Evolutionary conservation across 2,888 invertebrate species (phyloP).

Genomic region (Sclerodermus sp.): DNA sequence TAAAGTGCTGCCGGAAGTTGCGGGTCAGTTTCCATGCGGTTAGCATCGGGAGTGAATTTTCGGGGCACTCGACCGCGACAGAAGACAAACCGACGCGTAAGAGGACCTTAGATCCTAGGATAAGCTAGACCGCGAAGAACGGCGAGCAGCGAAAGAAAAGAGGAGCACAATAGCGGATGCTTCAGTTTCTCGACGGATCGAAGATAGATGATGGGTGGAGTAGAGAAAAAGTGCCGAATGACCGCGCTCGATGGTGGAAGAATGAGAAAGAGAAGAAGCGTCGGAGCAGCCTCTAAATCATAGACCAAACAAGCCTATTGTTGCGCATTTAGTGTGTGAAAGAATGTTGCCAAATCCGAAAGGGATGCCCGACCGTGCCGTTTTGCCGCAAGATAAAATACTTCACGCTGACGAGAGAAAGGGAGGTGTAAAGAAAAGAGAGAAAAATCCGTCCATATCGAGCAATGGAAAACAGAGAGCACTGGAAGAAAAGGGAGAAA

Average conservation of each 20-base stretch:
- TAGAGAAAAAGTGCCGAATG: slow-evolving; percentile 20
- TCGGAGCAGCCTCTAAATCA: slow-evolving; percentile 47
- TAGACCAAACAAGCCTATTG: slow-evolving; percentile 54
- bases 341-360: slow-evolving; percentile 51
- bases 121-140: background rate
- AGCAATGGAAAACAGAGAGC: slow-evolving; percentile 17
- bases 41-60: background rate
- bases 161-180: slow-evolving; percentile 22
- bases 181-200: slow-evolving; percentile 34
- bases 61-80: slow-evolving; percentile 1
- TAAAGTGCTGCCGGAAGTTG: slow-evolving; percentile 4
- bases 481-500: slow-evolving; percentile 14
- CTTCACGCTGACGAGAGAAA: slow-evolving; percentile 8
- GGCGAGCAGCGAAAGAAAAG: slow-evolving; percentile 8
- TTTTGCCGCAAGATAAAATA: background rate
- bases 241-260: slow-evolving; percentile 21
- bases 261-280: slow-evolving; percentile 29
- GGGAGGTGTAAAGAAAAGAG: slow-evolving; percentile 7
- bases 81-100: background rate
- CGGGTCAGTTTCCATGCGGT: slow-evolving; percentile 6
- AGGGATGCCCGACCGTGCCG: slow-evolving; percentile 17
- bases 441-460: no score
- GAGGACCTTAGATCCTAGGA: no score
- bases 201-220: slow-evolving; percentile 39
- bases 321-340: slow-evolving; percentile 55